These are phyloP conservation scores for Bombus impatiens DNA, from an alignment of 1,140 invertebrate genomes.

Conservation along the genomic window DNA sequence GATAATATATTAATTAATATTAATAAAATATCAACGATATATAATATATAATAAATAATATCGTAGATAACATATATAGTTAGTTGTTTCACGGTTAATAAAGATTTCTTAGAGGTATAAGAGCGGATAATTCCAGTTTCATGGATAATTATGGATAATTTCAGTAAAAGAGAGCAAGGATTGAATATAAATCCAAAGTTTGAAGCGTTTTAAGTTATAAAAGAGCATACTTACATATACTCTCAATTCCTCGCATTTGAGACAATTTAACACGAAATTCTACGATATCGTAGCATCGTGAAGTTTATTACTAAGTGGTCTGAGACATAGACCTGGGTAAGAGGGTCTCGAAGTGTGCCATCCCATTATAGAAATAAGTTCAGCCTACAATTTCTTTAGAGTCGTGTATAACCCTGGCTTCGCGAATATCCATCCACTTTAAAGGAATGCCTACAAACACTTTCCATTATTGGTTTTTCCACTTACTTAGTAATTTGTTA, in stretches of 20 bases:
- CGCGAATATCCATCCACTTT: background rate
- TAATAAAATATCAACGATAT: too few relatives aligned
- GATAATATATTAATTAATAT: too few relatives aligned
- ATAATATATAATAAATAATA: too few relatives aligned
- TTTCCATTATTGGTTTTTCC: background rate
- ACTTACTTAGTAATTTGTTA: background rate
- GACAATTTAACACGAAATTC: conserved; percentile 16
- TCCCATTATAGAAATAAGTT: conserved; percentile 38
- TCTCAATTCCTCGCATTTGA: background rate
- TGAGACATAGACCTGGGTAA: conserved; percentile 22
- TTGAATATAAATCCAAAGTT: background rate
- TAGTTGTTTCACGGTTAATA: background rate
- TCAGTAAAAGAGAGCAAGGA: too few relatives aligned
- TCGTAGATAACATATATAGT: background rate
- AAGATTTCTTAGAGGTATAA: background rate
- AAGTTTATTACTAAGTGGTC: conserved; percentile 31
- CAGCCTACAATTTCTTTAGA: conserved; percentile 20
- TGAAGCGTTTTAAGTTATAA: background rate
- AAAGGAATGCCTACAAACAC: background rate
- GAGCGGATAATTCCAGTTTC: background rate
- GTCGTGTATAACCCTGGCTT: background rate
- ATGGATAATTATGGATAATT: background rate
- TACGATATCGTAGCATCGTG: background rate
- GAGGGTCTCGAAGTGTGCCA: conserved; percentile 10
- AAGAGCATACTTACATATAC: too few relatives aligned